Evolutionary conservation across 2,113 vertebrate genomes (phyloP), one percentile per base, ranked within the genome.

Genomic region (Pedetes capensis): DNA sequence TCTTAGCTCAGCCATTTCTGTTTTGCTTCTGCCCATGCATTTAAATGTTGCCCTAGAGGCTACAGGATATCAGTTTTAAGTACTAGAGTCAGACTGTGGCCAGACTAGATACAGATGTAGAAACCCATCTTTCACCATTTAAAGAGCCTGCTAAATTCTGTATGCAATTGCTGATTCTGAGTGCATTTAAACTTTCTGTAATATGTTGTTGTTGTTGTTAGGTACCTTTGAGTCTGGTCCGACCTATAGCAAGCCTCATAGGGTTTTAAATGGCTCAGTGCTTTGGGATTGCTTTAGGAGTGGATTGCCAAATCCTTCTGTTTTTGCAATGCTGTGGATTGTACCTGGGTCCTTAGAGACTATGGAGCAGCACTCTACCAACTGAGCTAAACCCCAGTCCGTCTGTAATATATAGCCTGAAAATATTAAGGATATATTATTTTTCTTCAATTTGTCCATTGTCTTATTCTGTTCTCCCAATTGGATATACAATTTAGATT

Each of bases 11-110:
- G 78, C 37, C 82, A 83, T 91, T 92, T 96, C 78, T 96, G 87
- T 82, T 97, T 95, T 93, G 68, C 88, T 95, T 97, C 92, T 91
- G 78, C 68, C 87, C 51, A 22, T 94, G 95, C 69, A 32, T 95
- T 95, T 97, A 81, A 96, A 97, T 94, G 95, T 66, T 93, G 88
- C 94, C 92, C 95, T 96, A 88, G 96, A 96, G 97, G 88, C 81
- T 82, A 61, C 92, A 63, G 39, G 47, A 72, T 92, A 95, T 96
- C 87, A 97, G 85, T 89, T 85, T 74, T 82, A 92, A 97, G 61
- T 66, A 87, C 71, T 55, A 34, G 32, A 96, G 47, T 96, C 92
- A 87, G 85, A 89, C 85, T 82, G 74, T 22, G 34, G 90, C 86
- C 90, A 96, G 72, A 87, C 51, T 47, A 92, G 72, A 92, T 90